These are phyloP conservation scores for Pocillopora damicornis DNA, from an alignment of 64 coral and sea anemone species.

Conservation along the genomic window DNA sequence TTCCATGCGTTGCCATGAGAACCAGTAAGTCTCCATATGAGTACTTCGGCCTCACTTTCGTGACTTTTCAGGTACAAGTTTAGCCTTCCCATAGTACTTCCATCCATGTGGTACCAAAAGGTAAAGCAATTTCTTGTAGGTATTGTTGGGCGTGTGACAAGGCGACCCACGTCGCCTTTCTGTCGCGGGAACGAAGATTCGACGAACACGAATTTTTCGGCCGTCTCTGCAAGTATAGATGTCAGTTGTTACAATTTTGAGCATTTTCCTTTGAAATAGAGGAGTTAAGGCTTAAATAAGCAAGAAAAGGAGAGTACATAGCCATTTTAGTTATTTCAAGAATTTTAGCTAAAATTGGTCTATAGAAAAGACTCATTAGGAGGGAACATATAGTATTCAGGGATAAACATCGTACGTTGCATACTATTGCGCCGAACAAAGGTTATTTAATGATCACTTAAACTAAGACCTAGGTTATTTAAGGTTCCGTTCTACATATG, in stretches of 20 bases:
- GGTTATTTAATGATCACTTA: no score
- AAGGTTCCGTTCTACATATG: neutral
- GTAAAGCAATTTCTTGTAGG: constrained; percentile 43
- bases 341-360: no score
- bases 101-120: constrained; percentile 44
- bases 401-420: no score
- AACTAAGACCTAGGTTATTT: neutral
- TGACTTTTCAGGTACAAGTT: constrained; percentile 30
- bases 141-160: neutral
- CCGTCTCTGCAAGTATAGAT: neutral
- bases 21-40: constrained; percentile 54
- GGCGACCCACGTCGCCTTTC: constrained; percentile 9
- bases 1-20: constrained; percentile 20
- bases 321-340: no score
- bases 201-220: neutral
- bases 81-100: constrained; percentile 24
- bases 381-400: no score
- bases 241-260: neutral
- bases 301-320: no score
- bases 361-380: no score
- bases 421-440: no score
- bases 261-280: no score
- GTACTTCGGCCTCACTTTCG: neutral
- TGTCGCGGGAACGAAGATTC: constrained; percentile 1
- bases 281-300: no score